These are phyloP conservation scores for Todiramphus chloris DNA, from an alignment of 2,113 vertebrate species.

Conservation along the genomic window DNA sequence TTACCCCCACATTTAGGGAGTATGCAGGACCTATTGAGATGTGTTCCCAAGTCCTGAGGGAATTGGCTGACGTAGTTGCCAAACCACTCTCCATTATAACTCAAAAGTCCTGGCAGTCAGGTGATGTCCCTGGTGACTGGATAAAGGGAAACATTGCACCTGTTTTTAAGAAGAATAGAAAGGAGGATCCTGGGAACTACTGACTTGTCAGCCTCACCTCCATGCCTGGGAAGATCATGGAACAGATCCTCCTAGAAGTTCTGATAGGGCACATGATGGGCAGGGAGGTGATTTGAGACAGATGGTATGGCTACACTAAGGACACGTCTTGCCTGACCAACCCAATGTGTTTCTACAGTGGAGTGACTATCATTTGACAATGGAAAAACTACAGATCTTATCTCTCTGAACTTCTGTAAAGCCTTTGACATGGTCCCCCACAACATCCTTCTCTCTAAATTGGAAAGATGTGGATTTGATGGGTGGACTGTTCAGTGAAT, in stretches of 20 bases:
- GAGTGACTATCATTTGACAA: too few relatives aligned
- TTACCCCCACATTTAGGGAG: not conserved
- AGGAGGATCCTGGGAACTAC: not conserved
- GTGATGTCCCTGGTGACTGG: not conserved
- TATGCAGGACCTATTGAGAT: not conserved
- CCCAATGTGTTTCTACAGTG: too few relatives aligned
- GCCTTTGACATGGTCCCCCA: not conserved
- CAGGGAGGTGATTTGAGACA: too few relatives aligned
- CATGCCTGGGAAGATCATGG: too few relatives aligned
- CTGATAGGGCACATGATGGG: too few relatives aligned
- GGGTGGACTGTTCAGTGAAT: not conserved
- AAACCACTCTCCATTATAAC: not conserved
- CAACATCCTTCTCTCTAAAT: not conserved
- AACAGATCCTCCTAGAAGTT: too few relatives aligned
- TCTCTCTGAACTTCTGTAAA: not conserved
- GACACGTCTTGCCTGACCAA: not conserved
- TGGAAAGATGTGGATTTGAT: not conserved
- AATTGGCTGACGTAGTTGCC: not conserved
- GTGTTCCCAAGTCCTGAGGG: not conserved
- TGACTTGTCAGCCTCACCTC: not conserved
- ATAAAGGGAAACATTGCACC: not conserved
- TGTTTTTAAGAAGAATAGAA: not conserved
- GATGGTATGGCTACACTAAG: not conserved
- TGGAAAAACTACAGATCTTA: too few relatives aligned
- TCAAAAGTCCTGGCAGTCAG: not conserved